Conservation (phyloP, 2,797 vertebrate genomes). For the Poecilia wingei region DNA sequence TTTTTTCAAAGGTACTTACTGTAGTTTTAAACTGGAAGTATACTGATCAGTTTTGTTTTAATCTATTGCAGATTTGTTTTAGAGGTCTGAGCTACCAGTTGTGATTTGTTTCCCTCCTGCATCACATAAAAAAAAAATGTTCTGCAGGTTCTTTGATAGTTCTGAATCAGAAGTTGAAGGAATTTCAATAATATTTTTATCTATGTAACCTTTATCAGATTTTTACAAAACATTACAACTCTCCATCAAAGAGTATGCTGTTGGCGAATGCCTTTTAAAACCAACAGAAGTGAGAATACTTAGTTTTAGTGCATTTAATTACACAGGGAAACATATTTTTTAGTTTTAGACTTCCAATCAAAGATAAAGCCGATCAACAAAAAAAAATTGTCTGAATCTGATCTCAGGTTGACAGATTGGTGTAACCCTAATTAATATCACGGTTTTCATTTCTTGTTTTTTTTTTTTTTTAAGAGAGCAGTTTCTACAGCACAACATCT, state of each 20-base stretch:
- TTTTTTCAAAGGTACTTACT: background rate
- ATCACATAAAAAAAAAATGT: background rate
- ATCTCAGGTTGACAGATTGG: background rate
- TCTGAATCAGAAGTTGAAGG: background rate
- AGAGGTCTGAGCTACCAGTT: background rate
- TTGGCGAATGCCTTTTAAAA: background rate
- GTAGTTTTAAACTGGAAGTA: background rate
- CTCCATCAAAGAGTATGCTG: background rate
- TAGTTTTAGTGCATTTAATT: background rate
- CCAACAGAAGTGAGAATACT: background rate
- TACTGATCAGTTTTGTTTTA: background rate
- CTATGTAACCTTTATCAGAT: background rate
- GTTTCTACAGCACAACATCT: conserved; percentile 7
- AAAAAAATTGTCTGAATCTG: background rate
- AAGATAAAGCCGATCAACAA: background rate
- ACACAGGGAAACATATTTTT: background rate
- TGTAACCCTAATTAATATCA: background rate
- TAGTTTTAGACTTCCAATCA: background rate
- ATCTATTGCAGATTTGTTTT: background rate
- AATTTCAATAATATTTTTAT: background rate
- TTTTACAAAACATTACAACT: background rate
- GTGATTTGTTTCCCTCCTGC: background rate
- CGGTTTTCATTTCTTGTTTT: background rate
- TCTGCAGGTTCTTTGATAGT: background rate
- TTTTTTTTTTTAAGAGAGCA: background rate